These are phyloP conservation scores for Drosophila kanapiae DNA, from an alignment of 1,140 invertebrate genomes.

Conservation along the genomic window DNA sequence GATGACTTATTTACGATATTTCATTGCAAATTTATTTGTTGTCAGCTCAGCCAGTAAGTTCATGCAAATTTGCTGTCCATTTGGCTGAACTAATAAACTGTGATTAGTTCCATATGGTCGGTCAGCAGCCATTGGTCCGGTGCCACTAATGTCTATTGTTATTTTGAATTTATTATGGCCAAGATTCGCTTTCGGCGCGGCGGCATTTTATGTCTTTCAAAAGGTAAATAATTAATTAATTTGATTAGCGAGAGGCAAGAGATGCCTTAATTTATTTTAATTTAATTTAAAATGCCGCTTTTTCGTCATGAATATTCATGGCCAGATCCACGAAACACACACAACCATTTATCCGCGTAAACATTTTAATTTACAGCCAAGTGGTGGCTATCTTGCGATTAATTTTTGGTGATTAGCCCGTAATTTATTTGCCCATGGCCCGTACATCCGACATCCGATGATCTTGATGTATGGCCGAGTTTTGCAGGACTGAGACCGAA, in stretches of 20 bases:
- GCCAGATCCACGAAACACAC: slow-evolving; percentile 20
- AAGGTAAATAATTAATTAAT: slow-evolving; percentile 78
- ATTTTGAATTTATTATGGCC: slow-evolving; percentile 70
- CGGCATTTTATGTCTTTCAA: slow-evolving; percentile 63
- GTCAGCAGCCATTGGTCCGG: slow-evolving; percentile 43
- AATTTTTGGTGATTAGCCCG: slow-evolving; percentile 71
- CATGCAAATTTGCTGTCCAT: slow-evolving; percentile 32
- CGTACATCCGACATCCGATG: slow-evolving; percentile 10
- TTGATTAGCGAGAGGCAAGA: slow-evolving; percentile 55
- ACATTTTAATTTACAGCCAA: slow-evolving; percentile 77
- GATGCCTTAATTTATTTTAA: slow-evolving; percentile 69
- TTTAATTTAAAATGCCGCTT: slow-evolving; percentile 58
- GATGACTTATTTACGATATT: slow-evolving; percentile 69
- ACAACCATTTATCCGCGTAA: slow-evolving; percentile 68
- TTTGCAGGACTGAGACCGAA: slow-evolving; percentile 41
- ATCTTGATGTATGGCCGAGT: slow-evolving; percentile 45
- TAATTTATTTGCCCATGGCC: slow-evolving; percentile 66
- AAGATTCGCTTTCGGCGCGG: slow-evolving; percentile 45
- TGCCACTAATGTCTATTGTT: slow-evolving; percentile 72
- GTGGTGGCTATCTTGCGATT: slow-evolving; percentile 63
- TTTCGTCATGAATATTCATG: slow-evolving; percentile 72
- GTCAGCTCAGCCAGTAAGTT: slow-evolving; percentile 19
- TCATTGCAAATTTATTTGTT: slow-evolving; percentile 62
- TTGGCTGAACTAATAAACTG: slow-evolving; percentile 63
- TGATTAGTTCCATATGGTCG: slow-evolving; percentile 69